Percentiles rank a stretch among this genome's conserved stretches.
phyloP scores from a whole-genome alignment of 2,797 vertebrate genomes.

The Lithobates pipiens region DNA sequence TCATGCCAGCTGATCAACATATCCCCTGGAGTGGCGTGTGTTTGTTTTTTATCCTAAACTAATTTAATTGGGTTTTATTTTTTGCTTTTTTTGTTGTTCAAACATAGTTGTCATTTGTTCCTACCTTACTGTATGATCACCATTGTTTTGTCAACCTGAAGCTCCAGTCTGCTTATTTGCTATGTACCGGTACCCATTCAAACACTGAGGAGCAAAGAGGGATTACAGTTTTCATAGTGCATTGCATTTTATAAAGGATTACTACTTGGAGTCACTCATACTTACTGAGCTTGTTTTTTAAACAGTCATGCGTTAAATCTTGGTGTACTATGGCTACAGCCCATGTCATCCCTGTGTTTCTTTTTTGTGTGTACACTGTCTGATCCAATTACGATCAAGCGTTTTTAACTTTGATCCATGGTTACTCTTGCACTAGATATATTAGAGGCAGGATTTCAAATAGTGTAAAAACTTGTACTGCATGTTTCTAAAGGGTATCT shows the following conservation, averaged over 20 bases:
- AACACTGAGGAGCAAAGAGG: not conserved
- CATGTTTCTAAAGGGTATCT: too few species aligned
- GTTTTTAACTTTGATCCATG: conserved; percentile 10
- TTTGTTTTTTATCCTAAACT: too few species aligned
- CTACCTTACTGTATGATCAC: too few species aligned
- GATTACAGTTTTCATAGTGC: not conserved
- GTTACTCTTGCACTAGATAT: not conserved
- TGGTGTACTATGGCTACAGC: not conserved
- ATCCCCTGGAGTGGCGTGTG: too few species aligned
- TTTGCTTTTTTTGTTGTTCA: too few species aligned
- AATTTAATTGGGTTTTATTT: too few species aligned
- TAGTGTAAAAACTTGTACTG: too few species aligned
- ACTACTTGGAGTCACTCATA: not conserved
- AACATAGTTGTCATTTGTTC: too few species aligned
- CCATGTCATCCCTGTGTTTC: conserved; percentile 6
- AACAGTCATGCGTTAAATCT: conserved; percentile 24
- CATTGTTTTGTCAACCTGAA: too few species aligned
- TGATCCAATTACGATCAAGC: not conserved
- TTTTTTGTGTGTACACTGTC: conserved; percentile 7
- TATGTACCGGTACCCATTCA: not conserved
- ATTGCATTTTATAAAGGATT: not conserved
- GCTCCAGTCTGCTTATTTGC: not conserved
- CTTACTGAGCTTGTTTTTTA: conserved; percentile 6
- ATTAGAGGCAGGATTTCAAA: not conserved
- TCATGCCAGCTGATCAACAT: too few species aligned